Evolutionary conservation across 1,140 invertebrate genomes (phyloP).

Genomic region (Riptortus pedestris): DNA sequence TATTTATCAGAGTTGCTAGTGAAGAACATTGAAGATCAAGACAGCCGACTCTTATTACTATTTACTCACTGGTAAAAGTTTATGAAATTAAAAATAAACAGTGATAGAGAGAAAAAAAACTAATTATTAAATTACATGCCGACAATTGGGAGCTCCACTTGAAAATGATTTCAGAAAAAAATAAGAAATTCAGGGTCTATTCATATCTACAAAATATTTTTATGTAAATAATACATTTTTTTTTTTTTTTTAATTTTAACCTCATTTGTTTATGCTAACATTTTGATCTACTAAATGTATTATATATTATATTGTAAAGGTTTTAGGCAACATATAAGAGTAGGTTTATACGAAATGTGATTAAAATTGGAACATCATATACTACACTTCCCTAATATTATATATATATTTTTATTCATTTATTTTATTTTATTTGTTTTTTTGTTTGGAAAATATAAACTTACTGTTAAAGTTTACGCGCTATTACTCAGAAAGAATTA

Average conservation of each 20-base stretch:
- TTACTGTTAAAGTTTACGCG: background rate
- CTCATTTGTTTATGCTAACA: background rate
- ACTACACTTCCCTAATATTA: too few species aligned
- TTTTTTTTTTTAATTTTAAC: background rate
- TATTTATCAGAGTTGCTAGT: too few species aligned
- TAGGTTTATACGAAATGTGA: constrained; percentile 1
- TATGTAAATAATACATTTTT: background rate
- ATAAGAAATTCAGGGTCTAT: background rate
- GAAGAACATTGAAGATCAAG: too few species aligned
- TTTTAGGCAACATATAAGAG: background rate
- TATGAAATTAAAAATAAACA: too few species aligned
- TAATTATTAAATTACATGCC: background rate
- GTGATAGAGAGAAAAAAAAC: too few species aligned
- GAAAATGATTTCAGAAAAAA: background rate
- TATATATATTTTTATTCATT: background rate
- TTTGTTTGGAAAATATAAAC: background rate
- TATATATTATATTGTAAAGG: background rate
- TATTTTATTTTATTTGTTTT: constrained; percentile 1
- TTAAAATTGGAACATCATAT: constrained; percentile 1
- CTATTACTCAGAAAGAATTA: background rate
- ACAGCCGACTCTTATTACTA: too few species aligned
- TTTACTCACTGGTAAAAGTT: too few species aligned
- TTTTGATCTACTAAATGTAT: background rate
- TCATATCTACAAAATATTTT: background rate
- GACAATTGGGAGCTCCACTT: background rate